Percentiles rank a stretch among this genome's conserved stretches.
phyloP scores from a whole-genome alignment of 2,888 invertebrate species.

The Aplocera efformata region DNA sequence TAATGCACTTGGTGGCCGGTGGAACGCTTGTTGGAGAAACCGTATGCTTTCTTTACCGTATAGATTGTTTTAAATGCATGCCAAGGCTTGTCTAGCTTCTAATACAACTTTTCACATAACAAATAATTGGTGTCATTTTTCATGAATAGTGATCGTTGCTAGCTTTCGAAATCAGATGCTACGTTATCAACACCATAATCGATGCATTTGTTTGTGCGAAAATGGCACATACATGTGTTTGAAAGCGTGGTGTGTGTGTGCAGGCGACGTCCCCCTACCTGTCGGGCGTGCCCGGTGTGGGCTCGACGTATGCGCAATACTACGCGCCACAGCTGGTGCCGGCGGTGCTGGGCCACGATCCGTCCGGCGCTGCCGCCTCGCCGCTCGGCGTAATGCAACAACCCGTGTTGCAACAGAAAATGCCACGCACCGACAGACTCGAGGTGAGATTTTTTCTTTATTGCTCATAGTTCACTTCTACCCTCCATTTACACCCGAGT shows the following conservation, averaged over 20 bases:
- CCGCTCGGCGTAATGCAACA: conserved; percentile 93
- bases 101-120: conserved; percentile 3
- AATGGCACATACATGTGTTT: conserved; percentile 6
- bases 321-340: conserved; percentile 95
- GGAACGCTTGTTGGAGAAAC: conserved; percentile 61
- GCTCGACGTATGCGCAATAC: conserved; percentile 94
- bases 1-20: conserved; percentile 61
- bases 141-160: conserved; percentile 5
- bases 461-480: conserved; percentile 28
- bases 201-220: conserved; percentile 4
- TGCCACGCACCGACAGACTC: conserved; percentile 96
- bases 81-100: conserved; percentile 59
- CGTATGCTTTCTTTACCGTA: conserved; percentile 62
- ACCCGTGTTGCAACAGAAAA: conserved; percentile 94
- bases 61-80: conserved; percentile 57
- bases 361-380: conserved; percentile 86
- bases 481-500: conserved; percentile 45
- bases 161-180: conserved; percentile 13
- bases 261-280: conserved; percentile 95
- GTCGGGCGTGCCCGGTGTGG: conserved; percentile 93
- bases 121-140: neutral
- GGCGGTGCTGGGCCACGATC: conserved; percentile 93
- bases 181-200: conserved; percentile 3
- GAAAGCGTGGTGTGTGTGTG: conserved; percentile 34
- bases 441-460: conserved; percentile 86